Evolutionary conservation across 2,888 invertebrate genomes (phyloP), one percentile per base, ranked within the genome.

Genomic region (Pinctada fucata): DNA sequence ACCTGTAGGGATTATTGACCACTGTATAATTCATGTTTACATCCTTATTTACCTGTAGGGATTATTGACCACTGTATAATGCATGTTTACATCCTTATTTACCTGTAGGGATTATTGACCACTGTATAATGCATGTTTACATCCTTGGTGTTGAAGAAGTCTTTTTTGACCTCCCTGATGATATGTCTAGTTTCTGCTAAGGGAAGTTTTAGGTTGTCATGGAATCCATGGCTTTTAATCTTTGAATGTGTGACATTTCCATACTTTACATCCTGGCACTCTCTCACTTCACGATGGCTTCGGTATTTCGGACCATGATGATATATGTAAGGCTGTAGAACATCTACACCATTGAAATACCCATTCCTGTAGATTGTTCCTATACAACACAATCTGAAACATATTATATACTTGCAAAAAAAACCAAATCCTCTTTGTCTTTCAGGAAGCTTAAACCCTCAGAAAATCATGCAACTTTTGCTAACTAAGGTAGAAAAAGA

Each of bases 191-290:
- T 69, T n/a, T 86, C 82, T 5, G 87, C 77, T 2, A 88, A 71
- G 4, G 87, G 88, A 31, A 84, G 79, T 2, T 72, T 50, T 2
- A 75, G 72, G 10, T 72, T 66, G 49, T 80, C 66, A 6, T 52
- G 58, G n/a, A 51, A 67, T 10, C 73, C 75, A 52, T 81, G 78
- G 13, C 83, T 83, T 48, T 47, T 73, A 75, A 81, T 72, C 80
- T 82, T 83, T 67, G 85, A 83, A 79, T 88, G 86, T 1, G 91
- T 90, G n/a, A 84, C 79, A 79, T 88, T 88, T 10, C 88, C 88
- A 82, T 88, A 90, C 76, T 85, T 85, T 48, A 85, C 73, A 6
- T 86, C 83, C 80, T 91, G 90, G 73, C 91, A 90, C 64, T 87
- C 87, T 71, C 87, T 79, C 16, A 89, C 84, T 48, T 85, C 79